phyloP scores from a whole-genome alignment of 1,140 invertebrate genomes.

The Bilobella aurantiaca region DNA sequence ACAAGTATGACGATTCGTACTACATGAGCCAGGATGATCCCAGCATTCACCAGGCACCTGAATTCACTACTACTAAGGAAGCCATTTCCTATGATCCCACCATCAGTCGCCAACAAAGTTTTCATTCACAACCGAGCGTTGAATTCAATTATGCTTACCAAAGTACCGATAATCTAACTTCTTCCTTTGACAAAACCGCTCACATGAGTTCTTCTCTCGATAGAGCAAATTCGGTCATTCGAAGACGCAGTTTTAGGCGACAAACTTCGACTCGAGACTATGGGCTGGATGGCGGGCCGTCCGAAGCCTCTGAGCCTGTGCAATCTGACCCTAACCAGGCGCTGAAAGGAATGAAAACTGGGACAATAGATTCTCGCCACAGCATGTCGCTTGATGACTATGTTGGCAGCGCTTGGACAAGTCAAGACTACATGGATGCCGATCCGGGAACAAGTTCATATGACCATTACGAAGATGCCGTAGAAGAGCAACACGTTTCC shows the following conservation, averaged over 20 bases:
- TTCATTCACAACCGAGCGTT: conserved; percentile 29
- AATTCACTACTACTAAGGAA: background rate
- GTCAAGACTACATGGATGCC: conserved; percentile 10
- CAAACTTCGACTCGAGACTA: conserved; percentile 34
- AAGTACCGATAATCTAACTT: conserved; percentile 34
- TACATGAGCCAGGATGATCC: background rate
- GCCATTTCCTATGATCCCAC: background rate
- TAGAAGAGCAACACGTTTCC: conserved; percentile 21
- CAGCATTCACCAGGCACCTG: background rate
- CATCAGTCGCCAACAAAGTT: background rate
- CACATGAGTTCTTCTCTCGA: background rate
- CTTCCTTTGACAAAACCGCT: conserved; percentile 10
- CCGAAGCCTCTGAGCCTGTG: background rate
- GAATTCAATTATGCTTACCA: conserved; percentile 36
- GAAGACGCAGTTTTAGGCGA: conserved; percentile 30
- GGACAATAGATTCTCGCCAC: background rate
- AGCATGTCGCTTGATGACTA: background rate
- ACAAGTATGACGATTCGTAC: conserved; percentile 1
- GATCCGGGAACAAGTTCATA: conserved; percentile 11
- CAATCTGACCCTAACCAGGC: no score
- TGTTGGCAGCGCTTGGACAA: background rate
- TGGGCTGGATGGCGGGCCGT: conserved; percentile 8
- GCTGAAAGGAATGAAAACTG: no score
- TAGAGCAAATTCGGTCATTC: conserved; percentile 25
- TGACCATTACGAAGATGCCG: conserved; percentile 19